Conservation (phyloP, 2,113 vertebrate species). For the Gallinago undulata region DNA sequence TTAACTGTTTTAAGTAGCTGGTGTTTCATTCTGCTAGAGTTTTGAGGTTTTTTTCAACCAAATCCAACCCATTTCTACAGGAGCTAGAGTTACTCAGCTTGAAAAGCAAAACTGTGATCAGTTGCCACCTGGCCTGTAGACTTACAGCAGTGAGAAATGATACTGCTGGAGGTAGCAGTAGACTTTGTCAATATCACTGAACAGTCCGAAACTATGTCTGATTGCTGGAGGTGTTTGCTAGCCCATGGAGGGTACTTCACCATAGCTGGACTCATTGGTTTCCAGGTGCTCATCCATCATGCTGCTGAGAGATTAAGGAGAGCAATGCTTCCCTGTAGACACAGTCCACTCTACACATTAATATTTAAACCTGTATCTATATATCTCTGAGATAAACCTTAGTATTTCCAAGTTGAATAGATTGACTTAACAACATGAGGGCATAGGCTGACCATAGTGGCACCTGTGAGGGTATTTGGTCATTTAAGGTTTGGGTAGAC, state of each 20-base stretch:
- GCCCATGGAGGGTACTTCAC: rapidly evolving
- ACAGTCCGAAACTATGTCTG: not conserved
- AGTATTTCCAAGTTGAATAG: not conserved
- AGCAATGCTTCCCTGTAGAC: not conserved
- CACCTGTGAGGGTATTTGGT: not conserved
- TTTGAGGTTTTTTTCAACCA: not conserved
- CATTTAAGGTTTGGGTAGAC: not conserved
- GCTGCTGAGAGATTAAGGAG: not conserved
- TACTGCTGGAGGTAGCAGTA: not conserved
- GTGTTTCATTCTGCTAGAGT: not conserved
- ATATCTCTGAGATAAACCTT: not conserved
- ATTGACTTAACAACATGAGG: not conserved
- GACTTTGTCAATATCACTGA: not conserved
- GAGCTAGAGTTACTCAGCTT: not conserved
- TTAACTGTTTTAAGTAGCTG: not conserved
- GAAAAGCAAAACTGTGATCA: not conserved
- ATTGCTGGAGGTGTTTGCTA: not conserved
- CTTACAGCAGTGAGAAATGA: not conserved
- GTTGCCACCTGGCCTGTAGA: not conserved
- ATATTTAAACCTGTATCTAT: not conserved
- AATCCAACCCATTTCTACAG: not conserved
- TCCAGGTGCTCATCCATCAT: not conserved
- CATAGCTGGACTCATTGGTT: not conserved
- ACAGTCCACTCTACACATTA: not conserved
- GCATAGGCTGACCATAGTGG: not conserved